phyloP scores from a whole-genome alignment of 2,113 vertebrate species.

The Xyrauchen texanus region DNA sequence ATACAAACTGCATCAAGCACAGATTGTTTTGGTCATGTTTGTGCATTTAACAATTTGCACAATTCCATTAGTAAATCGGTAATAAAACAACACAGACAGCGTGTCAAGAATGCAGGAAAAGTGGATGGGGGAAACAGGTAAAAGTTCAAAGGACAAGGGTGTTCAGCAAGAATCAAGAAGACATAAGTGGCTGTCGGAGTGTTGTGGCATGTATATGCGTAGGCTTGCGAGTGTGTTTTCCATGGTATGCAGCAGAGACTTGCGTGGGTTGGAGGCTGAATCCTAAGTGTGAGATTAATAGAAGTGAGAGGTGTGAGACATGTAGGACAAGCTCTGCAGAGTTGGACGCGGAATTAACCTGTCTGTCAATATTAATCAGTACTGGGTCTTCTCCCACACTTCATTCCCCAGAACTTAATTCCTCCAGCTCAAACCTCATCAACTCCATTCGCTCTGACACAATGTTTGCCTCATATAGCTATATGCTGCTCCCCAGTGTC shows the following conservation, averaged over 20 bases:
- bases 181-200: not conserved
- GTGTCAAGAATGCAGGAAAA: conserved; percentile 4
- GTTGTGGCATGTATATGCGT: too few species aligned
- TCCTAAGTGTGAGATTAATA: conserved; percentile 55
- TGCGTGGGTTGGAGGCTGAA: conserved; percentile 36
- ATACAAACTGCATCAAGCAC: too few species aligned
- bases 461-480: conserved; percentile 4
- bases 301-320: conserved; percentile 44
- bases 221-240: not conserved
- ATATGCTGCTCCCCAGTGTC: not conserved
- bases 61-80: too few species aligned
- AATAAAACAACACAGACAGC: conserved; percentile 15
- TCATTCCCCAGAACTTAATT: conserved; percentile 55
- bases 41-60: too few species aligned
- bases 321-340: conserved; percentile 53
- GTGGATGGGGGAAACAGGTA: conserved; percentile 17
- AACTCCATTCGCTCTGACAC: not conserved
- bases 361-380: conserved; percentile 63
- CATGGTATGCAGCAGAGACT: conserved; percentile 16
- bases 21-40: too few species aligned
- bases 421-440: conserved; percentile 22
- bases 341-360: conserved; percentile 61
- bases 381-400: conserved; percentile 28
- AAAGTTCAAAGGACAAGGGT: conserved; percentile 26
- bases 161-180: conserved; percentile 33